Conservation (phyloP, 1,140 invertebrate genomes). For the Drosophila burlai region DNA sequence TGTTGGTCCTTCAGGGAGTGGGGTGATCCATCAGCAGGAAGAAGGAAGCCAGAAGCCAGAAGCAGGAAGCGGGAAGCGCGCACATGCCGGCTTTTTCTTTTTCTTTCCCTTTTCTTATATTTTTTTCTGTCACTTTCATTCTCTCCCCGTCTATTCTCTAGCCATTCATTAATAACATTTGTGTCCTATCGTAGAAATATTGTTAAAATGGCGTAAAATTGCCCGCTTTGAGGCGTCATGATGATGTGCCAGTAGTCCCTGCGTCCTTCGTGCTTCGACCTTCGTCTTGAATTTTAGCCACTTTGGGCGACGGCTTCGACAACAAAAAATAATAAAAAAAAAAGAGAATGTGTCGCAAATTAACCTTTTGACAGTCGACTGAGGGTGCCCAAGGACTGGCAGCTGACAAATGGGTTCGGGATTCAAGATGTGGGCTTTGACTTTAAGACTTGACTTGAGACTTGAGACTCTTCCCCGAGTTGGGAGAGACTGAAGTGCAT, state of each 20-base stretch:
- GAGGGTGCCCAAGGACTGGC: constrained; percentile 16
- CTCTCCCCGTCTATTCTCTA: neutral
- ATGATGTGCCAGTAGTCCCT: constrained; percentile 38
- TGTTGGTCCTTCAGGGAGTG: neutral
- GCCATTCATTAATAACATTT: constrained; percentile 80
- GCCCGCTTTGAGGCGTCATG: constrained; percentile 67
- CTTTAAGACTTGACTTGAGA: constrained; percentile 25
- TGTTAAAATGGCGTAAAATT: constrained; percentile 85
- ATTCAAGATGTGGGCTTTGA: neutral
- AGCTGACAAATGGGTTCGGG: constrained; percentile 49
- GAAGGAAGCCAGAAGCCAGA: constrained; percentile 27
- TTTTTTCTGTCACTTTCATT: constrained; percentile 13
- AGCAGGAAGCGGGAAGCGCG: constrained; percentile 39
- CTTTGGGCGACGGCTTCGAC: constrained; percentile 14
- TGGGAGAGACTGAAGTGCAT: neutral
- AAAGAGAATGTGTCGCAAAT: constrained; percentile 75
- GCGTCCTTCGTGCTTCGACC: constrained; percentile 4
- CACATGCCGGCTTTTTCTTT: constrained; percentile 58
- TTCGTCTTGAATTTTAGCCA: constrained; percentile 21
- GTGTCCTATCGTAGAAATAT: constrained; percentile 60
- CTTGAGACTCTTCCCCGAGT: neutral
- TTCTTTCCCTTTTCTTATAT: neutral
- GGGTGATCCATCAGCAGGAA: constrained; percentile 42
- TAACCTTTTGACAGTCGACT: constrained; percentile 82
- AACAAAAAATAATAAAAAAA: neutral